These are phyloP conservation scores for Drosophila kurseongensis DNA, from an alignment of 1,140 invertebrate species.

Conservation along the genomic window DNA sequence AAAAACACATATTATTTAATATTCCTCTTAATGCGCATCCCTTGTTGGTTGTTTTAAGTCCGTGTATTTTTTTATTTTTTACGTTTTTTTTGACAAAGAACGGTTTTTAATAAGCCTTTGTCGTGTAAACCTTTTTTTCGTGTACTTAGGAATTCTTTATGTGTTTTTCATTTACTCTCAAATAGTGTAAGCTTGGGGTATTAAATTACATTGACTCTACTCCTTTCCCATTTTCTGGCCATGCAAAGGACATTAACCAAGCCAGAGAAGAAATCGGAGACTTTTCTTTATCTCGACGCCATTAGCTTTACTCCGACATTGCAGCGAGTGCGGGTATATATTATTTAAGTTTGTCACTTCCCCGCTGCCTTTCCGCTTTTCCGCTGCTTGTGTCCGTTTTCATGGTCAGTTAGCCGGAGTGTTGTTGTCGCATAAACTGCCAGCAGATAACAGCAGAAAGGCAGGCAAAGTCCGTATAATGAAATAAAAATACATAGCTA, in stretches of 20 bases:
- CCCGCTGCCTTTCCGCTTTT: slow-evolving; percentile 22
- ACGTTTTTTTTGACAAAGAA: no score
- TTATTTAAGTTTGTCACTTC: slow-evolving; percentile 30
- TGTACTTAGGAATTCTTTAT: background rate
- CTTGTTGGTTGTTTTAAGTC: no score
- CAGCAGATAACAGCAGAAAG: slow-evolving; percentile 75
- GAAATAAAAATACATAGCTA: slow-evolving; percentile 79
- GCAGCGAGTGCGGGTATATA: slow-evolving; percentile 34
- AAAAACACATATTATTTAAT: no score
- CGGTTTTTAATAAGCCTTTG: no score
- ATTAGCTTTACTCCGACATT: slow-evolving; percentile 37
- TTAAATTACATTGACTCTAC: slow-evolving; percentile 2
- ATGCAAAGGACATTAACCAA: slow-evolving; percentile 27
- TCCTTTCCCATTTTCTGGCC: background rate
- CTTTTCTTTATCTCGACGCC: slow-evolving; percentile 48
- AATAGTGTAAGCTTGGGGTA: background rate
- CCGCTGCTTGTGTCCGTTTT: slow-evolving; percentile 64
- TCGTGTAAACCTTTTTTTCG: no score
- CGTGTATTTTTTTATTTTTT: background rate
- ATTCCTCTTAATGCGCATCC: no score
- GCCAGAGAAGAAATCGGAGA: slow-evolving; percentile 34
- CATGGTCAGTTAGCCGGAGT: slow-evolving; percentile 65
- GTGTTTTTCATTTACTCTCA: no score
- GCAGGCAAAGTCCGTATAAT: slow-evolving; percentile 77
- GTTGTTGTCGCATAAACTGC: slow-evolving; percentile 64